Percentiles rank a stretch among this genome's conserved stretches.
These are phyloP conservation scores for Laticauda colubrina DNA, from an alignment of 2,113 vertebrate genomes.

Conservation along the genomic window DNA sequence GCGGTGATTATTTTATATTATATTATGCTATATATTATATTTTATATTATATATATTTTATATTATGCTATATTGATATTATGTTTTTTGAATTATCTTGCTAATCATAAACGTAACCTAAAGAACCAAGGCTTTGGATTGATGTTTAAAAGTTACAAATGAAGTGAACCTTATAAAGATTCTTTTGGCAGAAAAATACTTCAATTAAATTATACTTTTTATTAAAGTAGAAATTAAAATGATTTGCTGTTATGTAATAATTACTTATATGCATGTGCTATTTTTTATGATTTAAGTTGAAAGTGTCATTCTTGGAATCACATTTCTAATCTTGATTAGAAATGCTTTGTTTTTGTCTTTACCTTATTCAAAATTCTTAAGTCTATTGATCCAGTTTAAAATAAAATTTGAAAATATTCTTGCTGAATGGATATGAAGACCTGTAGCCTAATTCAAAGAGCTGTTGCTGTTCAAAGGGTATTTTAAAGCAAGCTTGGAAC, in stretches of 20 bases:
- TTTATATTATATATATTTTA: too few relatives aligned
- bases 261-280: background rate
- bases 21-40: too few relatives aligned
- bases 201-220: background rate
- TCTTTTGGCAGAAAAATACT: background rate
- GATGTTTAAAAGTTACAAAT: background rate
- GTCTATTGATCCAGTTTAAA: background rate
- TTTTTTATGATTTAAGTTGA: background rate
- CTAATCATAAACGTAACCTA: background rate
- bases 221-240: background rate
- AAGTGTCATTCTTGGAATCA: background rate
- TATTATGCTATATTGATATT: too few relatives aligned
- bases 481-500: background rate
- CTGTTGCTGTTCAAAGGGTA: background rate
- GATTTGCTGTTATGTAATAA: background rate
- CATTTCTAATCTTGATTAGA: background rate
- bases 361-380: background rate
- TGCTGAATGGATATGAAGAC: background rate
- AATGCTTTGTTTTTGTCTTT: background rate
- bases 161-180: background rate
- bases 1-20: conserved; percentile 79
- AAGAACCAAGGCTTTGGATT: background rate
- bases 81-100: background rate
- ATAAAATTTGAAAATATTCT: background rate
- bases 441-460: background rate